Base-by-base conservation (phyloP, 2,888 invertebrate genomes). In the Sepiola atlantica region DNA sequence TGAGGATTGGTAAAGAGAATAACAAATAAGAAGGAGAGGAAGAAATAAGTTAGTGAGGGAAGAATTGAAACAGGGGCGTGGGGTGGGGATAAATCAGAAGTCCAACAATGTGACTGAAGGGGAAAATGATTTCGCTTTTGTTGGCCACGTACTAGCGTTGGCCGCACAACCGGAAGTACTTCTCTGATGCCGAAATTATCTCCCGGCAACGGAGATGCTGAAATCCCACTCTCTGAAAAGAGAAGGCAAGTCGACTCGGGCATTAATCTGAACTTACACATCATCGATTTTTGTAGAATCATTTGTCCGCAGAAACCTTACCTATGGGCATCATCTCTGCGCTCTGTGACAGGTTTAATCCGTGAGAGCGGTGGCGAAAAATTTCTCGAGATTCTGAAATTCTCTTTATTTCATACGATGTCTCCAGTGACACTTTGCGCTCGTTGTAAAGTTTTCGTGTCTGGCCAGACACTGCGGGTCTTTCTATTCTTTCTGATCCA, bases 41-140 rank as follows among this genome's bases (percentile, higher is more conserved):
- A 77, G n/a, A 77, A 14, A 77, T 1, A 61, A 18, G 24, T n/a
- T n/a, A 61, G 61, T 24, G 61, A 61, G 1, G 24, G 1, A 61
- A 18, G 24, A 8, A 61, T 1, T 1, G 24, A 61, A 8, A 61
- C 1, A 16, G 0, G n/a, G 77, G 14, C 28, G 28, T 8, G 16
- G 18, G n/a, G 77, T 2, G n/a, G n/a, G 77, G 10, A 12, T 2
- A n/a, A 77, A 77, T 3, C n/a, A 77, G 16, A 77, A 77, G 77
- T 77, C n/a, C 14, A 77, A 77, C 77, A n/a, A 77, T 77, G 77
- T 77, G 77, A 77, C 77, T 77, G 77, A 77, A 77, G n/a, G 77
- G n/a, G 77, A 77, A 77, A 77, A 77, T 77, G 77, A 77, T 77
- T 77, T n/a, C 77, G 77, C 77, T 77, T 77, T 77, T 77, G 77